phyloP scores from a whole-genome alignment of 2,797 vertebrate species.

The Emys orbicularis region DNA sequence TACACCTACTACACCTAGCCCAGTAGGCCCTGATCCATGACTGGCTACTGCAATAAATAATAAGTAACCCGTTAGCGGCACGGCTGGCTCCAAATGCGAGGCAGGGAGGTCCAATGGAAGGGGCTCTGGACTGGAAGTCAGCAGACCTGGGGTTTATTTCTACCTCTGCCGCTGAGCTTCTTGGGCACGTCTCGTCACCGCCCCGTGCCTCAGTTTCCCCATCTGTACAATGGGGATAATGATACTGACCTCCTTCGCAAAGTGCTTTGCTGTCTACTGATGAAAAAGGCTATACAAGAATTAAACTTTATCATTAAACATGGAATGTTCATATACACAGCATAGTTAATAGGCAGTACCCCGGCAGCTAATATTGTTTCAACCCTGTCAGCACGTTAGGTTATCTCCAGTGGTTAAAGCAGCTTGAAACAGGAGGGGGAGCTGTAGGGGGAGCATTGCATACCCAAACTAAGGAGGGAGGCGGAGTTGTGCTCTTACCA shows the following conservation, averaged over 20 bases:
- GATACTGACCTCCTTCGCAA: too few species aligned
- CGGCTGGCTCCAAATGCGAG: too few species aligned
- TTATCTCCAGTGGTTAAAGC: background rate
- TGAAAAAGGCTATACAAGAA: too few species aligned
- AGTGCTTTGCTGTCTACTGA: too few species aligned
- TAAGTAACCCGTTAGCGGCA: too few species aligned
- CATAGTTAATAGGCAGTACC: too few species aligned
- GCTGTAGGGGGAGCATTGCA: too few species aligned
- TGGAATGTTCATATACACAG: too few species aligned
- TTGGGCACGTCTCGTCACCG: background rate
- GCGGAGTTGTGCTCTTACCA: background rate
- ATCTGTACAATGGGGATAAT: background rate
- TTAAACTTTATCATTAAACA: too few species aligned
- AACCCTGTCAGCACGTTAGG: background rate
- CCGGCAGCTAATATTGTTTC: too few species aligned
- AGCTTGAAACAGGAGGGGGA: background rate
- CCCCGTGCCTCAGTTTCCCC: background rate
- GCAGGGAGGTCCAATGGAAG: background rate
- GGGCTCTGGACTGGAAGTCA: accelerated
- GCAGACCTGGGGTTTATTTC: background rate
- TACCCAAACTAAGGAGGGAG: background rate
- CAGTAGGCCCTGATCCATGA: background rate
- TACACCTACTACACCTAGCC: background rate
- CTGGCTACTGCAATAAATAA: background rate
- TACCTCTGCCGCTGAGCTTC: background rate